Base-by-base conservation (phyloP, 2,797 vertebrate genomes). In the Diplodus puntazzo region DNA sequence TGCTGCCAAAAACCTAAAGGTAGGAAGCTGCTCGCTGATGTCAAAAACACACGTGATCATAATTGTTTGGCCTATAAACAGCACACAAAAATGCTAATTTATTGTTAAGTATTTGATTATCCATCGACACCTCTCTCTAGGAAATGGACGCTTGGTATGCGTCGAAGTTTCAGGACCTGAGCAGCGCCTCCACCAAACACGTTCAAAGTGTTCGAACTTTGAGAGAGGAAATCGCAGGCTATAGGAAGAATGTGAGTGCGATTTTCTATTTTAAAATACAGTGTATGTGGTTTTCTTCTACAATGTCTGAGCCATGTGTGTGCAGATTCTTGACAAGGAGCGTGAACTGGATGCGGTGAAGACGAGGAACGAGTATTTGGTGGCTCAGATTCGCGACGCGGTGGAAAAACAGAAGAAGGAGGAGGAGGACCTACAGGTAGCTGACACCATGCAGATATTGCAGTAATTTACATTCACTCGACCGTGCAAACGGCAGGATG, bases 1-100 rank as follows among this genome's bases (percentile, higher is more conserved):
- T 0, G 85, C 95, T 3, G 95, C 95, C 63, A 95, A 96, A 86
- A 96, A 98, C 92, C 94, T 98, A 75, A 95, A 97, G 96, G 96
- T 96, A 90, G 13, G 4, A 67, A 20, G 18, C 16, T 12, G 20
- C 30, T 39, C 9, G 27, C n/a, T 48, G 13, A 34, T 48, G 67
- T 10, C 11, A n/a, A 17, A 3, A 42, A 70, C 17, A 46, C 12
- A 21, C 2, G 2, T 5, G 14, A 30, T 30, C 8, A 1, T 25
- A 27, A 13, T 18, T 58, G 12, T 39, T 75, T 49, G 18, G 5
- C 13, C 49, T n/a, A 70, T 7, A 48, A 21, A 30, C 39, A 45
- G 2, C 27, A 55, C 53, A 18, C 1, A n/a, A n/a, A n/a, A n/a
- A n/a, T n/a, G n/a, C n/a, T n/a, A n/a, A n/a, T n/a, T n/a, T n/a